phyloP scores from a whole-genome alignment of 2,888 invertebrate genomes.

The Acanthosepion pharaonis region DNA sequence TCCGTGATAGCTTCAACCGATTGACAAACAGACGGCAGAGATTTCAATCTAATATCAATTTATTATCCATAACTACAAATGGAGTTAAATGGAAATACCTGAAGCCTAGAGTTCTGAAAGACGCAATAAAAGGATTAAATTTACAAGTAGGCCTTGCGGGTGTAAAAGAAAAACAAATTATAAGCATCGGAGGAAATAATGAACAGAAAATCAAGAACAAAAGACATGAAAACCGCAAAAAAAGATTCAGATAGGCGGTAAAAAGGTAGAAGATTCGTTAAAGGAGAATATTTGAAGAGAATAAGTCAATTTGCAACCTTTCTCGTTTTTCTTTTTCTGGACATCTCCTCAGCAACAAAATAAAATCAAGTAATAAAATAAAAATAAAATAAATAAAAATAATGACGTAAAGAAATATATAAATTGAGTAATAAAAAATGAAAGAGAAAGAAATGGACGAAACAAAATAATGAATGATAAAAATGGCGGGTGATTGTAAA shows the following conservation, averaged over 20 bases:
- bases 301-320: not conserved
- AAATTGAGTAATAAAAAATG: not conserved
- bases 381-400: not conserved
- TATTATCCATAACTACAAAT: not conserved
- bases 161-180: not conserved
- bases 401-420: not conserved
- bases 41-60: not conserved
- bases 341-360: not conserved
- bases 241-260: not conserved
- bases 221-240: slow-evolving; percentile 18
- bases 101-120: not conserved
- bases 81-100: slow-evolving; percentile 18
- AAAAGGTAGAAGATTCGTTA: not conserved
- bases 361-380: not conserved
- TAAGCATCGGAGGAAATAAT: not conserved
- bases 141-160: not conserved
- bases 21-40: not conserved
- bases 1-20: not conserved
- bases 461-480: too few relatives aligned
- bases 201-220: not conserved
- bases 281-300: not conserved
- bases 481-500: too few relatives aligned
- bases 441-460: not conserved
- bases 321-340: not conserved
- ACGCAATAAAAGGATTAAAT: not conserved